Percentiles rank a stretch among this genome's conserved stretches.
Conservation (phyloP, 2,888 invertebrate genomes). For the Cantharis lateralis region DNA sequence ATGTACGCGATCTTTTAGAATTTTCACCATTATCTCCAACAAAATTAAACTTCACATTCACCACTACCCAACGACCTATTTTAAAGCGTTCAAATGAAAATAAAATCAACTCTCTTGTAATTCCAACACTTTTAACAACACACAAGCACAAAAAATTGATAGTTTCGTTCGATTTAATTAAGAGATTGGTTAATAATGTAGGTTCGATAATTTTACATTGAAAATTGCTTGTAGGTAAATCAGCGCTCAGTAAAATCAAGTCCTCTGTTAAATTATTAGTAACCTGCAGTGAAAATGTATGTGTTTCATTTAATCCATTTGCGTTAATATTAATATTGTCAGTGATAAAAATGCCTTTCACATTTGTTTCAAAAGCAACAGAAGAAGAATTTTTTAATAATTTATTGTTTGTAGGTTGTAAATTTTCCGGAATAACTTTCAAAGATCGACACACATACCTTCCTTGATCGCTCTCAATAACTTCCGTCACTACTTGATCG, state of each 20-base stretch:
- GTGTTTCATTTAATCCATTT: constrained; percentile 53
- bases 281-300: constrained; percentile 57
- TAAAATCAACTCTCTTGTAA: constrained; percentile 63
- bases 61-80: constrained; percentile 63
- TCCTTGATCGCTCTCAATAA: constrained; percentile 74
- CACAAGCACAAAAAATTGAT: constrained; percentile 60
- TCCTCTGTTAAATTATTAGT: constrained; percentile 54
- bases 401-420: constrained; percentile 14
- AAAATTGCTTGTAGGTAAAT: constrained; percentile 59
- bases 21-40: neutral
- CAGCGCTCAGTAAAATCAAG: constrained; percentile 58
- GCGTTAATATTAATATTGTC: constrained; percentile 54
- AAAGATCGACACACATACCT: constrained; percentile 65
- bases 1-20: neutral
- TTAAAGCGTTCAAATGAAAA: constrained; percentile 66
- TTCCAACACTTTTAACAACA: constrained; percentile 64
- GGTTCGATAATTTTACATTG: constrained; percentile 36
- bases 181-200: constrained; percentile 43
- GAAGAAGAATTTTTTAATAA: constrained; percentile 11
- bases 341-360: constrained; percentile 60
- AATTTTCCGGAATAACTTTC: constrained; percentile 50
- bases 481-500: constrained; percentile 67
- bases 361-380: constrained; percentile 17
- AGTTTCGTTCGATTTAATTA: constrained; percentile 55
- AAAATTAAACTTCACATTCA: constrained; percentile 53